These are phyloP conservation scores for Egretta garzetta DNA, from an alignment of 2,113 vertebrate species.

Conservation along the genomic window DNA sequence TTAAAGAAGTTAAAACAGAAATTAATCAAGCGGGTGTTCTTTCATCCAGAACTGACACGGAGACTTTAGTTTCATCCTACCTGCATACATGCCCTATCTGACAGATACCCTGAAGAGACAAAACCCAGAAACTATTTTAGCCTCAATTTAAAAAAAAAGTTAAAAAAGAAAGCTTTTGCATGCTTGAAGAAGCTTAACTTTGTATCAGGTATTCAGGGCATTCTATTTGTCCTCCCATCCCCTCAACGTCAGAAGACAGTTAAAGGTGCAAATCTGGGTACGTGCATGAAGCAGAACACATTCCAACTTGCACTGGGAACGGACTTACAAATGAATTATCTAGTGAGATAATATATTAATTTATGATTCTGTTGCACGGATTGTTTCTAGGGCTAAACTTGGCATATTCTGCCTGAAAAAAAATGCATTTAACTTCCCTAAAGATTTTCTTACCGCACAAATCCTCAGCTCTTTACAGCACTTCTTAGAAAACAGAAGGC, in stretches of 20 bases:
- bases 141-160: not conserved
- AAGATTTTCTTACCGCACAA: not conserved
- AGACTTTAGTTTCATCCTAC: not conserved
- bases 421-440: not conserved
- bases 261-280: not conserved
- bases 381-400: not conserved
- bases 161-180: not conserved
- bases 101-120: not conserved
- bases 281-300: not conserved
- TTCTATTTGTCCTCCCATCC: not conserved
- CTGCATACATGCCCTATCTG: not conserved
- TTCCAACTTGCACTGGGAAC: not conserved
- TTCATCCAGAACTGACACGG: not conserved
- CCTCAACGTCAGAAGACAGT: not conserved
- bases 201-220: not conserved
- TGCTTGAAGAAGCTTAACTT: not conserved
- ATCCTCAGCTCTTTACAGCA: not conserved
- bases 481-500: not conserved
- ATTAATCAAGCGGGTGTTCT: not conserved
- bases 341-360: not conserved
- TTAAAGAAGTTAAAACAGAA: not conserved
- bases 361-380: not conserved
- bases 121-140: not conserved
- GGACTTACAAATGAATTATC: not conserved
- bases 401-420: not conserved